These are phyloP conservation scores for Blastomussa wellsi DNA, from an alignment of 92 coral and sea anemone species.

Conservation along the genomic window DNA sequence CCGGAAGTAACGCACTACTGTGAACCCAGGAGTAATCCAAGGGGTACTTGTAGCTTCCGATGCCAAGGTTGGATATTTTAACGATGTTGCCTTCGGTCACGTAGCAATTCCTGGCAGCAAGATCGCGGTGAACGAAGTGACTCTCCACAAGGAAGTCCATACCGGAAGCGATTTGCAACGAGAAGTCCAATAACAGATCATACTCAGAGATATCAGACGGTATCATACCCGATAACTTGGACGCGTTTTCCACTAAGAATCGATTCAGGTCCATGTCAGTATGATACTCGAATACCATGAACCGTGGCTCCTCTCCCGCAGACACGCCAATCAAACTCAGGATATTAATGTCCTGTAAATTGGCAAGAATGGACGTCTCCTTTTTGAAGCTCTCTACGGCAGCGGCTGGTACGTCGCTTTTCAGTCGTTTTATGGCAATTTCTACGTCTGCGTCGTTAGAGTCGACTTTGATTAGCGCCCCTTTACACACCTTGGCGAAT, in stretches of 20 bases:
- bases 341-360: slow-evolving; percentile 83
- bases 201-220: slow-evolving; percentile 57
- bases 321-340: slow-evolving; percentile 91
- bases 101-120: slow-evolving; percentile 93
- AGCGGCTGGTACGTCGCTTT: slow-evolving; percentile 65
- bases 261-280: slow-evolving; percentile 82
- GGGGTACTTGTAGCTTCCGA: slow-evolving; percentile 88
- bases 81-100: slow-evolving; percentile 76
- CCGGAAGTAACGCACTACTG: slow-evolving; percentile 88
- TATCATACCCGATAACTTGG: slow-evolving; percentile 31
- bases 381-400: slow-evolving; percentile 75
- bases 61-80: slow-evolving; percentile 92
- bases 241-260: slow-evolving; percentile 56
- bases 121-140: slow-evolving; percentile 88
- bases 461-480: slow-evolving; percentile 70
- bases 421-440: slow-evolving; percentile 81
- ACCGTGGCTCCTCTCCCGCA: slow-evolving; percentile 75
- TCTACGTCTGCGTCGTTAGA: slow-evolving; percentile 66
- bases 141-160: slow-evolving; percentile 90
- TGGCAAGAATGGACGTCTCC: slow-evolving; percentile 78
- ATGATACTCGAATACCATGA: slow-evolving; percentile 91
- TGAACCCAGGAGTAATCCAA: slow-evolving; percentile 92
- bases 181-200: slow-evolving; percentile 74
- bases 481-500: slow-evolving; percentile 84
- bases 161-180: slow-evolving; percentile 90